Base-by-base conservation (phyloP, 2,113 vertebrate genomes). In the Entelurus aequoreus region DNA sequence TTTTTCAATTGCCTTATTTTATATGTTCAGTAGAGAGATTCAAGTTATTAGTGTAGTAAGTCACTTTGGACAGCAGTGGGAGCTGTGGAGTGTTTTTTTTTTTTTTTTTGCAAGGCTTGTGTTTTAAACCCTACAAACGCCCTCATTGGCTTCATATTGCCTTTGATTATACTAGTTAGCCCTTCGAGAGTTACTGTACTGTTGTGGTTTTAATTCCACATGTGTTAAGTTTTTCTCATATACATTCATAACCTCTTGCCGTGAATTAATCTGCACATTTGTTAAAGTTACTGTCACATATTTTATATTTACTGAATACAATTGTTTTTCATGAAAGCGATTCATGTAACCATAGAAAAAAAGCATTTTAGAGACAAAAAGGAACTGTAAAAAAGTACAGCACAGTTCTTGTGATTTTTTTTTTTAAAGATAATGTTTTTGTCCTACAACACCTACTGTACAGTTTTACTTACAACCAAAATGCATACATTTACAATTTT, bases 31-130 rank as follows among this genome's bases (percentile, higher is more conserved):
- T 48, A 42, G 48, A 36, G 60, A 62, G 42, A 35, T 59, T 55
- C 6, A 65, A 61, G 48, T 67, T 48, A 61, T 65, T 60, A 67
- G 60, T 84, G 87, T 66, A 87, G 67, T 90, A 65, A 76, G 77
- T 63, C 61, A 11, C 57, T 85, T 87, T 66, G 75, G 64, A 84
- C 87, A 87, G 83, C 83, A 90, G 88, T 88, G 86, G 87, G 84
- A 76, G 88, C 87, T 84, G 78, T 78, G 78, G 83, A 78, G 81
- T 80, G 81, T 4, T 46, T 5, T 11, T 46, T 11, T 12, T 19
- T 19, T 19, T 19, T 28, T 66, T 14, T 54, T 50, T 60, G 37
- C 21, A 56, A 5, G n/a, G 53, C 8, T n/a, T 70, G 50, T 59
- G 54, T 62, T 60, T 77, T 36, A 37, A 46, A 63, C 9, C 50